Evolutionary conservation across 2,797 vertebrate genomes (phyloP).

Genomic region (Enteromius viviparus): DNA sequence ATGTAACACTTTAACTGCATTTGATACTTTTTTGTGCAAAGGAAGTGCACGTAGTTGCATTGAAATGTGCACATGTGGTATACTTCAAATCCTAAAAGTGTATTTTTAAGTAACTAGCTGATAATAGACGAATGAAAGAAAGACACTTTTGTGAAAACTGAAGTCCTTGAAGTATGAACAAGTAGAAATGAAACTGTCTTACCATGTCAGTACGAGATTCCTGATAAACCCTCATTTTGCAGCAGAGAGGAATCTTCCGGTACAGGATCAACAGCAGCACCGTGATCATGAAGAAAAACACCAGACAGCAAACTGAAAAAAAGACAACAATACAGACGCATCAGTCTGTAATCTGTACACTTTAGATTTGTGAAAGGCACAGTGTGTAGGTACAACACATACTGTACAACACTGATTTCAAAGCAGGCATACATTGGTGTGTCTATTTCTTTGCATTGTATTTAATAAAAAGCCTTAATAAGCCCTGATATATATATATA

Average conservation of each 20-base stretch:
- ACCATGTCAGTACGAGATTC: conserved; percentile 77
- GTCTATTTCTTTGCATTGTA: too few relatives aligned
- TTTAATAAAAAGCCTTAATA: too few relatives aligned
- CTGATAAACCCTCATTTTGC: conserved; percentile 81
- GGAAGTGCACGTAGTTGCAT: neutral
- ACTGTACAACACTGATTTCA: neutral
- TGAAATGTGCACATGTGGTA: neutral
- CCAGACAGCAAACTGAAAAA: conserved; percentile 76
- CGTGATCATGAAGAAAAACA: conserved; percentile 80
- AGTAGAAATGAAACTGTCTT: conserved; percentile 52
- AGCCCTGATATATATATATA: too few relatives aligned
- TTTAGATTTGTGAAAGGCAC: neutral
- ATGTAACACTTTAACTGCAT: neutral
- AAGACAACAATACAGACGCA: neutral
- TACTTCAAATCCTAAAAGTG: neutral
- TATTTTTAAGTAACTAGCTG: neutral
- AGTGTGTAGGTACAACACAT: too few relatives aligned
- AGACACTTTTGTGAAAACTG: neutral
- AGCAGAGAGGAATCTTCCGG: conserved; percentile 79
- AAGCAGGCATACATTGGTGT: neutral
- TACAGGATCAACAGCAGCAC: conserved; percentile 81
- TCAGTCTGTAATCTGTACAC: neutral
- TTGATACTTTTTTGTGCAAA: neutral
- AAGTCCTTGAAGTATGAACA: neutral
- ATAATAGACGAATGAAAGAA: neutral